A percentile compares a stretch with the other conserved stretches of the same genome.
phyloP scores from a whole-genome alignment of 1,140 invertebrate genomes.

The Dysdera silvatica region DNA sequence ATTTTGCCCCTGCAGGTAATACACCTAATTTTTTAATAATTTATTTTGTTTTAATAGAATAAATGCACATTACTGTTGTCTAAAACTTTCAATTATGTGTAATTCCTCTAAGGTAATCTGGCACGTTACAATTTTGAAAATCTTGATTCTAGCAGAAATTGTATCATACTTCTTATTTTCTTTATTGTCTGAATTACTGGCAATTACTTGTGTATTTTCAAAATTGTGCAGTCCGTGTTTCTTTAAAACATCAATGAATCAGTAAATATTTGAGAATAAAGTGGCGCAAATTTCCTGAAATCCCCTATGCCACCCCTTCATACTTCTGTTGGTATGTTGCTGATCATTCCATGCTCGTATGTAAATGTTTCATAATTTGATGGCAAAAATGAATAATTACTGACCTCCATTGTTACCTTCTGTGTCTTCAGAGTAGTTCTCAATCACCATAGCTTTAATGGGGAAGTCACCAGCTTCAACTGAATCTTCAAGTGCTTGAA shows the following conservation, averaged over 20 bases:
- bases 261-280: not conserved
- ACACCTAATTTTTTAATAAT: no score
- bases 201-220: not conserved
- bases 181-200: not conserved
- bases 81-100: not conserved
- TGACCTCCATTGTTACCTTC: not conserved
- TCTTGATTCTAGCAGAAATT: not conserved
- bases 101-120: not conserved
- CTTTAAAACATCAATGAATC: not conserved
- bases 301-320: not conserved
- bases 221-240: not conserved
- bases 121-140: not conserved
- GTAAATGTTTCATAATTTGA: not conserved
- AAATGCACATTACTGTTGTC: not conserved
- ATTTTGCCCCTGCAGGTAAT: no score
- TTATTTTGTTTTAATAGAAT: no score
- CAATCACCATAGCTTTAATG: not conserved
- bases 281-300: not conserved
- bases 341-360: not conserved
- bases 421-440: not conserved
- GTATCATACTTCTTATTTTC: not conserved
- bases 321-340: not conserved
- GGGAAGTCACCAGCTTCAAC: not conserved
- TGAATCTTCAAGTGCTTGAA: not conserved
- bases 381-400: not conserved